A percentile compares a stretch with the other conserved stretches of the same genome.
Conservation (phyloP, 2,113 vertebrate species). For the Hippoglossus stenolepis region DNA sequence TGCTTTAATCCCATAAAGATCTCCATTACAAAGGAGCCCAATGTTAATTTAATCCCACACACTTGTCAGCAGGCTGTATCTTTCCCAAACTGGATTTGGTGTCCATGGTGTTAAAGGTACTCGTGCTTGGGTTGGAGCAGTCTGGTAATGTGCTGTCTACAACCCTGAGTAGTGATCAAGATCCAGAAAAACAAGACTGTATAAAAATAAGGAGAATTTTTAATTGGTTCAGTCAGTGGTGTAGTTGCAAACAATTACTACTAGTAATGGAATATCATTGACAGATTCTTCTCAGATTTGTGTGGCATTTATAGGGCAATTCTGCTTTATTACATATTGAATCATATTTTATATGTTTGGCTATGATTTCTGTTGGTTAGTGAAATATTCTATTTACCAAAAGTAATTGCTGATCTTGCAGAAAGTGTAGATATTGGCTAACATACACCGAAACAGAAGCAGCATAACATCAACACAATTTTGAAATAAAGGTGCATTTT, state of each 20-base stretch:
- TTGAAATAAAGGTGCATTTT: too few species aligned
- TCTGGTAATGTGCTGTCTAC: neutral
- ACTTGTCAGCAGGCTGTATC: constrained; percentile 14
- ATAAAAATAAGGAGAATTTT: neutral
- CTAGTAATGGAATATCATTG: neutral
- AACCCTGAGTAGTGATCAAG: neutral
- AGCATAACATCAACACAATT: too few species aligned
- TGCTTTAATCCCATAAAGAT: constrained; percentile 64
- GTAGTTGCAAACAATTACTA: neutral
- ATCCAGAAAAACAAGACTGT: neutral
- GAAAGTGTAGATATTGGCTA: too few species aligned
- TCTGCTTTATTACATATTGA: too few species aligned
- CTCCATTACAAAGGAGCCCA: constrained; percentile 64
- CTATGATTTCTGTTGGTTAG: too few species aligned
- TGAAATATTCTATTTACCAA: too few species aligned
- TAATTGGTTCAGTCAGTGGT: neutral
- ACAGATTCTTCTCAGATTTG: neutral
- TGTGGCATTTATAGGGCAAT: too few species aligned
- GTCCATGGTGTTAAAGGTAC: neutral
- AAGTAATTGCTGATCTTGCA: too few species aligned
- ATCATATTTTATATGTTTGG: too few species aligned
- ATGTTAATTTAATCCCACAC: constrained; percentile 35
- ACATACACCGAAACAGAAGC: too few species aligned
- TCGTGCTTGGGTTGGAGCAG: constrained; percentile 1
- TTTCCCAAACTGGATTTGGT: constrained; percentile 11